Evolutionary conservation across 2,888 invertebrate species (phyloP).

Genomic region (Calameuta pallipes): DNA sequence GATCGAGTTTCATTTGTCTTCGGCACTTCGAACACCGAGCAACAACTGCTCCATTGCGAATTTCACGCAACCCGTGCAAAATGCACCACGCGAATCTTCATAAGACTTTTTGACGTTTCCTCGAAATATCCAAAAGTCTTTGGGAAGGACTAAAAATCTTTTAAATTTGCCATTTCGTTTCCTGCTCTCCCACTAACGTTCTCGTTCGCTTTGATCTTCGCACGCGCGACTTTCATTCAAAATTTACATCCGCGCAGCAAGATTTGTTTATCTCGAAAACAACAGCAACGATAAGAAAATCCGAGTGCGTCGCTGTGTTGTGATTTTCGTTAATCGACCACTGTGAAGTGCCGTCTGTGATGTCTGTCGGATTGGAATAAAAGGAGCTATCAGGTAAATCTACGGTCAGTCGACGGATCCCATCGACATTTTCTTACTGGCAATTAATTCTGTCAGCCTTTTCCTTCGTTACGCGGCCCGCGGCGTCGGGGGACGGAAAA

Average conservation of each 20-base stretch:
- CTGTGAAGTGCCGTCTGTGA: slow-evolving; percentile 39
- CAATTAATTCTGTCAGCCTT: neutral
- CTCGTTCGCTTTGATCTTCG: too few relatives aligned
- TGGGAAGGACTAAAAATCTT: too few relatives aligned
- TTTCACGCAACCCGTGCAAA: slow-evolving; percentile 26
- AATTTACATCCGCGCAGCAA: too few relatives aligned
- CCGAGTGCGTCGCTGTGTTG: neutral
- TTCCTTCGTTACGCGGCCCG: neutral
- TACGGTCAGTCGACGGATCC: too few relatives aligned
- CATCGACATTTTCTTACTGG: too few relatives aligned
- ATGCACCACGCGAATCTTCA: slow-evolving; percentile 25
- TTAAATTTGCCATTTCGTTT: too few relatives aligned
- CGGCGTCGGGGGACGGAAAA: neutral
- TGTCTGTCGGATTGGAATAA: slow-evolving; percentile 44
- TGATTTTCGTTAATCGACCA: slow-evolving; percentile 10
- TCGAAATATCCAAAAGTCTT: too few relatives aligned
- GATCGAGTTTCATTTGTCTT: slow-evolving; percentile 61
- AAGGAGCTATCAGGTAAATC: slow-evolving; percentile 35
- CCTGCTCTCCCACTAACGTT: too few relatives aligned
- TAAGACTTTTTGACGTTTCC: neutral
- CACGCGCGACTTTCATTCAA: slow-evolving; percentile 31
- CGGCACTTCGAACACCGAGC: slow-evolving; percentile 49
- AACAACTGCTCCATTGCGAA: neutral
- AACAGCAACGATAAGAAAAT: too few relatives aligned
- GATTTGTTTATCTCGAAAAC: too few relatives aligned